Conservation (phyloP, 1,140 invertebrate species). For the Pomacea maculata region DNA sequence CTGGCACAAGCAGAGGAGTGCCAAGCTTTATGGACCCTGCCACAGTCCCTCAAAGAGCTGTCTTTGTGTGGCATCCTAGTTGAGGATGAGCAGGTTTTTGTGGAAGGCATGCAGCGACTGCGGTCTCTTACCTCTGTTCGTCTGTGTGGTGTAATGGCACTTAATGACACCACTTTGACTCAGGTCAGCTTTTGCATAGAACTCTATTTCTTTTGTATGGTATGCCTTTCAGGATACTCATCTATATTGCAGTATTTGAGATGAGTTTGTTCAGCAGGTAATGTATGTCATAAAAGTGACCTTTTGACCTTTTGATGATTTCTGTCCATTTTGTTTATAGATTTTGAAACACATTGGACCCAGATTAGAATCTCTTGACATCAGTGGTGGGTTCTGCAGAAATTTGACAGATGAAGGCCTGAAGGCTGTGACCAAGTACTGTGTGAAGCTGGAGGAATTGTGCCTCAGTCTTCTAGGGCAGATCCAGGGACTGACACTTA, state of each 20-base stretch:
- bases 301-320: too few species aligned
- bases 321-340: constrained; percentile 25
- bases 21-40: constrained; percentile 52
- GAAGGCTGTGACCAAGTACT: constrained; percentile 46
- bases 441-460: constrained; percentile 43
- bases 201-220: neutral
- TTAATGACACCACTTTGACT: constrained; percentile 53
- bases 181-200: constrained; percentile 34
- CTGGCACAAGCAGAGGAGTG: constrained; percentile 41
- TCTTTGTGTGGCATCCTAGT: constrained; percentile 56
- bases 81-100: constrained; percentile 47
- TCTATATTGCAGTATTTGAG: too few species aligned
- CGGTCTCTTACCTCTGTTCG: constrained; percentile 40
- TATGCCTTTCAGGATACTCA: too few species aligned
- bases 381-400: constrained; percentile 47
- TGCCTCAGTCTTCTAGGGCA: constrained; percentile 48
- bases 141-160: constrained; percentile 56
- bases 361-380: constrained; percentile 43
- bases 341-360: constrained; percentile 49
- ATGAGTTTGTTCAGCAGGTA: too few species aligned
- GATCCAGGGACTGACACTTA: constrained; percentile 43
- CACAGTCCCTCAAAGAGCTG: constrained; percentile 49
- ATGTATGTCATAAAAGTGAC: too few species aligned
- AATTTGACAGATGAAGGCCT: constrained; percentile 52
- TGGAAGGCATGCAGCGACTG: constrained; percentile 52